Evolutionary conservation across 2,888 invertebrate genomes (phyloP), one percentile per base, ranked within the genome.

Genomic region (Hirtodrosophila histrioides): DNA sequence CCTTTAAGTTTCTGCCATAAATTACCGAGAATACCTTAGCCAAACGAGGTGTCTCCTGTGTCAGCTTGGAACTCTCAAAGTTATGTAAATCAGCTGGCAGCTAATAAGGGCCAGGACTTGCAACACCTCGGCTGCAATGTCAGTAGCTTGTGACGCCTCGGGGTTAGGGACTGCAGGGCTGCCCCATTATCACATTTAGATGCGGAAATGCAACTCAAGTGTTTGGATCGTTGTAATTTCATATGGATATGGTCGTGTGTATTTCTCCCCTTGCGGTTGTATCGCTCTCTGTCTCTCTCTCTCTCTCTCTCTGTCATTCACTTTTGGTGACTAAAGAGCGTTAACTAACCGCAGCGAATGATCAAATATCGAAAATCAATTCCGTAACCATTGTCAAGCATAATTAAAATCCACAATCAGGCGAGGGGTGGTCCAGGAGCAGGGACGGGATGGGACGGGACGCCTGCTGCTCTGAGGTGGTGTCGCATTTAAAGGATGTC

Each of bases 341-440:
- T 82, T 87, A 87, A 85, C 86, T 75, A 87, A 88, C 88, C 88
- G 77, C 86, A 87, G 72, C 88, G 74, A 81, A 87, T 87, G 88
- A 83, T 88, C 86, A 83, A 86, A 87, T 88, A 87, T 87, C 86
- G 88, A 79, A 79, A 88, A 88, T 88, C 86, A 87, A 87, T 86
- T 75, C 86, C 80, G 73, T 67, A 70, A 75, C 78, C 80, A 85
- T 88, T 86, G 88, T 87, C 88, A 69, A 46, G 75, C 69, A 81
- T 88, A 88, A 87, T 87, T 88, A 86, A 83, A 88, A 83, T 81
- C 83, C 67, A 67, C 68, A 78, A 43, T 36, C 45, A 29, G 60
- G 56, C 61, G 62, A 74, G 78, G 77, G 72, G 71, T 74, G 75
- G 65, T 41, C 35, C 53, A 41, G 44, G 53, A 6, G 27, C 39